These are phyloP conservation scores for Ennomos erosarius DNA, from an alignment of 2,888 invertebrate species.

Conservation along the genomic window DNA sequence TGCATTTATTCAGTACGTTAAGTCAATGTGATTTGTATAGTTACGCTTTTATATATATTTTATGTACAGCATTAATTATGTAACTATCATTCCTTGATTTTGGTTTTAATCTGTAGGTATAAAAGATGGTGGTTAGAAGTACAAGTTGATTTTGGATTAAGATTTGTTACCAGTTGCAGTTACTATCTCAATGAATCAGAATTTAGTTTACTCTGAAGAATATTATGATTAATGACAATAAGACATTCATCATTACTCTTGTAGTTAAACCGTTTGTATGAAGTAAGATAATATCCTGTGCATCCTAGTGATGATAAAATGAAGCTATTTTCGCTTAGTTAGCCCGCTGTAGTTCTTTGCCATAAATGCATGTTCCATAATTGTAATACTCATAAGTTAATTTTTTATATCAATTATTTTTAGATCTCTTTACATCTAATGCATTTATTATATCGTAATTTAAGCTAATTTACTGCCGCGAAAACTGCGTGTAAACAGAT, in stretches of 20 bases:
- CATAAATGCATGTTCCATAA: slow-evolving; percentile 86
- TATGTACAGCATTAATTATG: slow-evolving; percentile 78
- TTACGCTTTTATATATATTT: slow-evolving; percentile 72
- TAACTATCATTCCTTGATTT: slow-evolving; percentile 77
- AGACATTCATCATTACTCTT: slow-evolving; percentile 20
- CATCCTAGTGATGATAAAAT: slow-evolving; percentile 74
- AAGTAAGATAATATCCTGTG: slow-evolving; percentile 53
- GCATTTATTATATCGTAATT: slow-evolving; percentile 80
- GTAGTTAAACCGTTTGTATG: slow-evolving; percentile 28
- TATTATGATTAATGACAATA: slow-evolving; percentile 11
- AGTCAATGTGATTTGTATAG: slow-evolving; percentile 79
- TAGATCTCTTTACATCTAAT: slow-evolving; percentile 84
- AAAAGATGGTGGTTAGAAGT: slow-evolving; percentile 49
- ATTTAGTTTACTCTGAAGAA: slow-evolving; percentile 46
- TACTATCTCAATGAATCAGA: slow-evolving; percentile 66
- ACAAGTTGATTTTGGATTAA: slow-evolving; percentile 64
- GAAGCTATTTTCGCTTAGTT: slow-evolving; percentile 83
- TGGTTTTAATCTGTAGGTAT: slow-evolving; percentile 44
- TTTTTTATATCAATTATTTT: slow-evolving; percentile 80
- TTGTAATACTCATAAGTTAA: slow-evolving; percentile 85
- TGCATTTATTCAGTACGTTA: slow-evolving; percentile 80
- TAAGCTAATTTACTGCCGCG: slow-evolving; percentile 65
- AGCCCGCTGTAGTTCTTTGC: slow-evolving; percentile 83
- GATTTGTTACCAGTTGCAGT: slow-evolving; percentile 80
- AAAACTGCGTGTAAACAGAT: slow-evolving; percentile 59